Conservation (phyloP, 2,113 vertebrate genomes). For the Gymnocephalus cernua region DNA sequence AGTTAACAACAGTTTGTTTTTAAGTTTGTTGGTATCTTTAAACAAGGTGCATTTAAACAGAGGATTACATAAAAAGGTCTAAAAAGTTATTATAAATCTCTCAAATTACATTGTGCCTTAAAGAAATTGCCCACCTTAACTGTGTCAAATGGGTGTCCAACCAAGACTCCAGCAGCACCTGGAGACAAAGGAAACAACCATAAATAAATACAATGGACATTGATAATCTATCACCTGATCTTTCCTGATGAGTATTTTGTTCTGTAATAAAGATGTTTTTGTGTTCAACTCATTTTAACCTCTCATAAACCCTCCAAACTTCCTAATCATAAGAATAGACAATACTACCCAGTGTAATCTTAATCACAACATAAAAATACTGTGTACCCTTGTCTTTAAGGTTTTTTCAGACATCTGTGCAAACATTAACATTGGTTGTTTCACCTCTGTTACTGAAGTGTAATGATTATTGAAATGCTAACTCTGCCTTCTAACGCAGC, state of each 20-base stretch:
- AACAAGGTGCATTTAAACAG: not conserved
- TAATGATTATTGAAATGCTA: no score
- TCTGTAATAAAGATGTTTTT: not conserved
- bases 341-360: not conserved
- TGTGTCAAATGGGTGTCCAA: conserved; percentile 98
- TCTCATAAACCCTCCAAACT: not conserved
- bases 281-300: no score
- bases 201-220: not conserved
- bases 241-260: no score
- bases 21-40: not conserved
- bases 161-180: conserved; percentile 97
- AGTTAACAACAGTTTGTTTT: not conserved
- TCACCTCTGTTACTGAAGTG: not conserved
- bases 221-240: not conserved
- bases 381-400: not conserved
- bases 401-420: not conserved
- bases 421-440: not conserved
- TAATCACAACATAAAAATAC: not conserved
- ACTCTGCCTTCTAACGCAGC: no score
- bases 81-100: not conserved
- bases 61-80: not conserved
- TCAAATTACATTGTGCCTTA: not conserved
- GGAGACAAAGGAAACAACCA: conserved; percentile 34
- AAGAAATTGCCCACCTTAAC: conserved; percentile 90
- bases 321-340: not conserved